These are phyloP conservation scores for Elegia similella DNA, from an alignment of 2,888 invertebrate species.

Conservation along the genomic window DNA sequence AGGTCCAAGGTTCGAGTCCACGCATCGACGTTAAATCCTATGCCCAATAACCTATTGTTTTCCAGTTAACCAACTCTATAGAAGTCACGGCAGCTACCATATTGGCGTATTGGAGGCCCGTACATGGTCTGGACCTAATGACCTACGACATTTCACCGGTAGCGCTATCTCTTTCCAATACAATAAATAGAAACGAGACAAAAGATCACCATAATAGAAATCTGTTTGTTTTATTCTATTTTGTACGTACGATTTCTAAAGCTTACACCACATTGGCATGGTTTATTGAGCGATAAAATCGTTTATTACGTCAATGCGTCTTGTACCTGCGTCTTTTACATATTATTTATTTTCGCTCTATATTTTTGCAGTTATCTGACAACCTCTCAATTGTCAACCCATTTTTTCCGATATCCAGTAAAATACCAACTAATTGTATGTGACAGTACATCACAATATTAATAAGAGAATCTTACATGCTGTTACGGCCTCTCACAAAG, in stretches of 20 bases:
- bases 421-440: too few species aligned
- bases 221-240: conserved; percentile 75
- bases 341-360: too few species aligned
- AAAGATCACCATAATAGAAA: conserved; percentile 70
- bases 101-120: conserved; percentile 78
- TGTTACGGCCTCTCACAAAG: too few species aligned
- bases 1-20: conserved; percentile 54
- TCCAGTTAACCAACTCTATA: conserved; percentile 48
- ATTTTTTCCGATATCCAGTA: too few species aligned
- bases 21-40: conserved; percentile 60
- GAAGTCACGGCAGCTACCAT: conserved; percentile 76
- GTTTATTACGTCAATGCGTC: too few species aligned
- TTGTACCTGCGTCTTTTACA: too few species aligned
- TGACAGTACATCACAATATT: too few species aligned
- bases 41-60: conserved; percentile 69
- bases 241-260: conserved; percentile 60
- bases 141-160: conserved; percentile 80
- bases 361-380: too few species aligned
- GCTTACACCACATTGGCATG: too few species aligned
- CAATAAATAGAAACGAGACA: conserved; percentile 47
- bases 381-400: too few species aligned
- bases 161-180: conserved; percentile 51
- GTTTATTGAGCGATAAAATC: too few species aligned
- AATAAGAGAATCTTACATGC: too few species aligned
- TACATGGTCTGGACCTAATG: conserved; percentile 78